Evolutionary conservation across 2,797 vertebrate genomes (phyloP).

Genomic region (Neopelma chrysocephalum): DNA sequence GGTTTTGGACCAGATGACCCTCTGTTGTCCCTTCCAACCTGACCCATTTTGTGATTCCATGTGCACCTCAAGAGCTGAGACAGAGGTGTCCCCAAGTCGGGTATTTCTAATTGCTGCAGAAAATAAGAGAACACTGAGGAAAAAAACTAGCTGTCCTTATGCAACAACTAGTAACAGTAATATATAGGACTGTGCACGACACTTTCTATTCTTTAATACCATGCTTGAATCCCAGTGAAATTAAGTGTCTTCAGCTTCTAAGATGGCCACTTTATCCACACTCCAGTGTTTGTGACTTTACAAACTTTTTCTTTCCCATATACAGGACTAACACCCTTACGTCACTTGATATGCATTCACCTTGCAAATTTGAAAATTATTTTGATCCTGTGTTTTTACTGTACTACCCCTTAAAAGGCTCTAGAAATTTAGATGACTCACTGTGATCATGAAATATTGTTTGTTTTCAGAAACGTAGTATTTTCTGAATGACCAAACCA

Average conservation of each 20-base stretch:
- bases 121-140: background rate
- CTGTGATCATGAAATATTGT: background rate
- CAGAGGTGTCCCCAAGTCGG: fast-evolving
- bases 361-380: background rate
- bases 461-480: background rate
- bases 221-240: background rate
- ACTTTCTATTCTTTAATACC: background rate
- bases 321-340: too few species aligned
- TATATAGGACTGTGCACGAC: fast-evolving
- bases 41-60: background rate
- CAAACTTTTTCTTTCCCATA: background rate
- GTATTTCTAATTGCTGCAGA: background rate
- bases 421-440: background rate
- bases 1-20: background rate
- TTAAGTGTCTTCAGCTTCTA: background rate
- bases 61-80: background rate
- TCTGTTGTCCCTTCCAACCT: background rate
- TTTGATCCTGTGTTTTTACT: background rate
- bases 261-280: fast-evolving
- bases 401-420: background rate
- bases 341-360: background rate
- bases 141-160: background rate
- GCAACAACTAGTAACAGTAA: background rate
- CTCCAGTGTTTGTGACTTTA: background rate
- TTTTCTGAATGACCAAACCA: background rate